Percentiles rank a stretch among this genome's conserved stretches.
These are phyloP conservation scores for Xestia ashworthii DNA, from an alignment of 2,888 invertebrate species.

Conservation along the genomic window DNA sequence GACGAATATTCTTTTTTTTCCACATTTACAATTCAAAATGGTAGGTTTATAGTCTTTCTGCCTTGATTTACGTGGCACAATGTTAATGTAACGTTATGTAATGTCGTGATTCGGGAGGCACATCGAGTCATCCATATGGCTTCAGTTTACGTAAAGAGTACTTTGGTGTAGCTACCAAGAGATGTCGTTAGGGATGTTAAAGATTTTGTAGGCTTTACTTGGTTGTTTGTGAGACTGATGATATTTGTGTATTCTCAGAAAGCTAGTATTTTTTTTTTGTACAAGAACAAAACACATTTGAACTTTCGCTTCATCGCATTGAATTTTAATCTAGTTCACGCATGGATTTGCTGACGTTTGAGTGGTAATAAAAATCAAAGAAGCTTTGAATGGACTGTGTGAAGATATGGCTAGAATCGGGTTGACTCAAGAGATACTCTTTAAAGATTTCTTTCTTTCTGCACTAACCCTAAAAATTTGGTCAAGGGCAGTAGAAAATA, in stretches of 20 bases:
- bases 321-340: not conserved
- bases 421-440: not conserved
- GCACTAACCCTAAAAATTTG: not conserved
- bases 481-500: not conserved
- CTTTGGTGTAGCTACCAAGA: conserved; percentile 33
- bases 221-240: not conserved
- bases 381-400: not conserved
- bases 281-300: not conserved
- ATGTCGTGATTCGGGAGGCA: conserved; percentile 56
- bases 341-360: not conserved
- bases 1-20: conserved; percentile 62
- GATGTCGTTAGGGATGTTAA: conserved; percentile 31
- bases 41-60: conserved; percentile 56
- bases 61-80: conserved; percentile 57
- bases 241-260: not conserved
- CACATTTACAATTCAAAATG: conserved; percentile 68
- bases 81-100: conserved; percentile 54
- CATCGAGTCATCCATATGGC: conserved; percentile 44
- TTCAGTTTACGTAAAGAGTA: conserved; percentile 19
- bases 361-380: not conserved
- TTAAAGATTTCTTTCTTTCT: not conserved
- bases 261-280: not conserved
- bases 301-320: not conserved
- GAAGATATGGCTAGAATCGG: not conserved
- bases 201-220: conserved; percentile 36